phyloP scores from a whole-genome alignment of 2,888 invertebrate species.

The Muschampia plurimacula region DNA sequence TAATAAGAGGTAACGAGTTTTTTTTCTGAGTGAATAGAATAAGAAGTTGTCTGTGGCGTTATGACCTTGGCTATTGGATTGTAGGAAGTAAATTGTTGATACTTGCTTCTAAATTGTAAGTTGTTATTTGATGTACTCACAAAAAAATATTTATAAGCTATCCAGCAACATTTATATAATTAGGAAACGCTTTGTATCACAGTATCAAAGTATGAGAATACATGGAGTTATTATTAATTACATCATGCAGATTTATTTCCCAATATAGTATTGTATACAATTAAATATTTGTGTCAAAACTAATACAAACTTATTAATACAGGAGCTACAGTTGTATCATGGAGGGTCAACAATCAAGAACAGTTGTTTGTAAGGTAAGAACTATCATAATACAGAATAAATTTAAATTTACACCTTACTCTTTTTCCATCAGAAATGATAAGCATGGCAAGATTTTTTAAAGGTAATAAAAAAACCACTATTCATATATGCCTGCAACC shows the following conservation, averaged over 20 bases:
- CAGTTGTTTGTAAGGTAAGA: slow-evolving; percentile 97
- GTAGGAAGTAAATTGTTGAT: slow-evolving; percentile 85
- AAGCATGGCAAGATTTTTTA: too few relatives aligned
- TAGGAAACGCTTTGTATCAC: slow-evolving; percentile 45
- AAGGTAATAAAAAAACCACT: too few relatives aligned
- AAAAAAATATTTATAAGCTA: slow-evolving; percentile 77
- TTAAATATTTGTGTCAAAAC: neutral
- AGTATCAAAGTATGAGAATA: slow-evolving; percentile 32
- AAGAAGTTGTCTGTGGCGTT: slow-evolving; percentile 72
- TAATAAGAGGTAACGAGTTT: slow-evolving; percentile 66
- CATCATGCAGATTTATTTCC: slow-evolving; percentile 28
- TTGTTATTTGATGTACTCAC: slow-evolving; percentile 83
- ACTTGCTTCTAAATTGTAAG: slow-evolving; percentile 84
- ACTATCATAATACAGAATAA: neutral
- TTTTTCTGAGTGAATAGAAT: slow-evolving; percentile 74
- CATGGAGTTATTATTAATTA: slow-evolving; percentile 31
- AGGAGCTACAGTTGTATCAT: slow-evolving; percentile 98
- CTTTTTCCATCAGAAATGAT: neutral
- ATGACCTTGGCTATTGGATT: slow-evolving; percentile 85
- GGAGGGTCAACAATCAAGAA: slow-evolving; percentile 98
- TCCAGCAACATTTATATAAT: slow-evolving; percentile 54
- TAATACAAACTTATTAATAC: slow-evolving; percentile 57
- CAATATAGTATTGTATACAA: neutral
- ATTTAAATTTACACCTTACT: neutral
- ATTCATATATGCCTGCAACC: too few relatives aligned